Conservation (phyloP, 2,113 vertebrate species). For the Phoxinus phoxinus region DNA sequence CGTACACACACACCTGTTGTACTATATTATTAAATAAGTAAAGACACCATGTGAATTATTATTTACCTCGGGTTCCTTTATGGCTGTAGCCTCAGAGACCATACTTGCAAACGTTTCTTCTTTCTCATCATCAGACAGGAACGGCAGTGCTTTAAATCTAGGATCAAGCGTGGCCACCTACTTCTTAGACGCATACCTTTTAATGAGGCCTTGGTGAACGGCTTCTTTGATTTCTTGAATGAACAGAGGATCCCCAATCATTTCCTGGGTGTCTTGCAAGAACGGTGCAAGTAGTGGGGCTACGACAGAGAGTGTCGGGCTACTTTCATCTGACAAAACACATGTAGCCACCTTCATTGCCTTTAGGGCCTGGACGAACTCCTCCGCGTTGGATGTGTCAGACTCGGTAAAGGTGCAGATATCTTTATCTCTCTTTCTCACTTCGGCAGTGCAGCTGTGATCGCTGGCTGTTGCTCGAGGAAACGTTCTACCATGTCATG, state of each 20-base stretch:
- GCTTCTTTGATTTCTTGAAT: neutral
- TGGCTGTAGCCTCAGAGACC: neutral
- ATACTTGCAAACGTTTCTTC: neutral
- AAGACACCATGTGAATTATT: no score
- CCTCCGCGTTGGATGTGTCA: conserved; percentile 1
- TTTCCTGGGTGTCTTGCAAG: conserved; percentile 9
- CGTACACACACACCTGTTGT: no score
- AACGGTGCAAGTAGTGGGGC: conserved; percentile 12
- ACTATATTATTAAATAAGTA: no score
- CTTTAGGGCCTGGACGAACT: neutral
- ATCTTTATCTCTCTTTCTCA: conserved; percentile 43
- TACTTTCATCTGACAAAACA: conserved; percentile 20
- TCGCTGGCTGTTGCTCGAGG: conserved; percentile 41
- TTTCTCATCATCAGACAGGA: neutral
- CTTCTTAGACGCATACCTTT: conserved; percentile 4
- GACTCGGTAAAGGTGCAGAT: conserved; percentile 31
- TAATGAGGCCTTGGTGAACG: conserved; percentile 30
- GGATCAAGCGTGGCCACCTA: conserved; percentile 24
- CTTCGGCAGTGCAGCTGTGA: conserved; percentile 35
- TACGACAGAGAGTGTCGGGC: conserved; percentile 8
- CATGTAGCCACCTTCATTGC: conserved; percentile 21
- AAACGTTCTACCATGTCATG: conserved; percentile 36
- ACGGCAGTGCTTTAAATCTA: conserved; percentile 22
- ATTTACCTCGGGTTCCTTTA: no score
- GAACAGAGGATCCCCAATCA: neutral